Conservation (phyloP, 2,797 vertebrate species). For the Melopsittacus undulatus region DNA sequence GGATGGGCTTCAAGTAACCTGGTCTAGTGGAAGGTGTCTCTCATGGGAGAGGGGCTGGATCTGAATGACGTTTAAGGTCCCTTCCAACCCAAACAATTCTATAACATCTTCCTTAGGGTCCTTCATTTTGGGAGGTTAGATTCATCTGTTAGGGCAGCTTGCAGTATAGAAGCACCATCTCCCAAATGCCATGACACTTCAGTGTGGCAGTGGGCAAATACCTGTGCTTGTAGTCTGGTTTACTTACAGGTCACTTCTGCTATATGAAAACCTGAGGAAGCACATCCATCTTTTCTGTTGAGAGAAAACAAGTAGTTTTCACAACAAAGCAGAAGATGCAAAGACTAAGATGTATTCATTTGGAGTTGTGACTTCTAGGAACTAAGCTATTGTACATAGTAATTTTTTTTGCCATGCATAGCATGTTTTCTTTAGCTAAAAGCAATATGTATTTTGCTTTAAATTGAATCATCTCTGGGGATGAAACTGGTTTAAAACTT, state of each 20-base stretch:
- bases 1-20: not conserved
- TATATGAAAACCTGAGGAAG: not conserved
- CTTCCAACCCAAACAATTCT: not conserved
- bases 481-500: conserved; percentile 1
- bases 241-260: not conserved
- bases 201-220: not conserved
- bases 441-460: not conserved
- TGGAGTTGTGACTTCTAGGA: not conserved
- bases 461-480: not conserved
- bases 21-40: not conserved
- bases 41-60: not conserved
- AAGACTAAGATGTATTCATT: not conserved
- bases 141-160: rapidly evolving
- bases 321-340: not conserved
- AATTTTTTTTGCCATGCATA: not conserved
- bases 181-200: rapidly evolving
- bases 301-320: not conserved
- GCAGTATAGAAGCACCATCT: rapidly evolving
- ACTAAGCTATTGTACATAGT: not conserved
- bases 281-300: not conserved
- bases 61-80: not conserved
- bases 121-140: not conserved
- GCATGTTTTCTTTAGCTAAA: not conserved
- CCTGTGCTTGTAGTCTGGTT: not conserved
- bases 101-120: not conserved